Evolutionary conservation across 2,113 vertebrate genomes (phyloP).

Genomic region (Rhagologus leucostigma): DNA sequence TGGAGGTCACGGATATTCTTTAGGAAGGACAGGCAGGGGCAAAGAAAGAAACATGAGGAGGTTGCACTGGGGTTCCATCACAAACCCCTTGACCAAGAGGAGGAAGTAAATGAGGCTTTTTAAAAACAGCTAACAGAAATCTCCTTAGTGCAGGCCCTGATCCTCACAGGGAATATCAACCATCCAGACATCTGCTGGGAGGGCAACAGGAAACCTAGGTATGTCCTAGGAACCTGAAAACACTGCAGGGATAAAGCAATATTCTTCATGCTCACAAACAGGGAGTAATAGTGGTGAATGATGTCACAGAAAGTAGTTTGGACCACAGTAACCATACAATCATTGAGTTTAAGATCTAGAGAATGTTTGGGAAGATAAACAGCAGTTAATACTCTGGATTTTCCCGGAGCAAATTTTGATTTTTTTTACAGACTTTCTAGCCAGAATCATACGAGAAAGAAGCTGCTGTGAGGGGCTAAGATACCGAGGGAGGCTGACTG

Average conservation of each 20-base stretch:
- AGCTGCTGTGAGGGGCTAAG: neutral
- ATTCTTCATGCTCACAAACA: neutral
- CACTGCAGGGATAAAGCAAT: neutral
- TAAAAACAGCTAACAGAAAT: neutral
- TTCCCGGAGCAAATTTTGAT: neutral
- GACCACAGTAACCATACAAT: neutral
- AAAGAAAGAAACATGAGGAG: neutral
- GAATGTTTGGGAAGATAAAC: neutral
- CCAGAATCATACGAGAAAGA: neutral
- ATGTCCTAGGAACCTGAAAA: neutral
- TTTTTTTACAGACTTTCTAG: neutral
- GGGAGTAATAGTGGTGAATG: neutral
- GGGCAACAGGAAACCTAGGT: neutral
- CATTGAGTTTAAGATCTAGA: neutral
- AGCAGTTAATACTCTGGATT: neutral
- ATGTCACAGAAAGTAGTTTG: neutral
- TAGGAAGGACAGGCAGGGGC: neutral
- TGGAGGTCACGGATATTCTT: neutral
- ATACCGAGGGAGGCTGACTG: neutral
- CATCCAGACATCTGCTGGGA: neutral
- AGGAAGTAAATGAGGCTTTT: neutral
- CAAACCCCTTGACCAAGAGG: neutral
- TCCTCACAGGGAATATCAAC: neutral
- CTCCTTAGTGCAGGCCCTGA: neutral
- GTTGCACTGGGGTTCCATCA: neutral